Evolutionary conservation across 2,888 invertebrate genomes (phyloP), one percentile per base, ranked within the genome.

Genomic region (Cotesia congregata): DNA sequence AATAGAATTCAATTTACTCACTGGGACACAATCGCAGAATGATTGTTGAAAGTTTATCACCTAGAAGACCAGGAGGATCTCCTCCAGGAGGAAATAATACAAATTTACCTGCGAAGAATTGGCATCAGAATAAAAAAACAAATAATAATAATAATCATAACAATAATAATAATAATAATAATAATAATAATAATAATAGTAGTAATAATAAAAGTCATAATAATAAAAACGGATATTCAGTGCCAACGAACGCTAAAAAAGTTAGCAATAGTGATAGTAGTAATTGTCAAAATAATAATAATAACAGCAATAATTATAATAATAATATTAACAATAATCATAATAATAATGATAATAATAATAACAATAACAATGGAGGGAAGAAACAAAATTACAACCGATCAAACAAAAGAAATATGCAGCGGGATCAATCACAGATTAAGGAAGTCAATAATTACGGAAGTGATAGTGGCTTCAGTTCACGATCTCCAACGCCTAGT

Each of bases 401-500:
- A 30, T 15, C 71, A 2, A 77, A 77, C 20, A 82, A 79, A 71
- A 76, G 81, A 12, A 79, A 75, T 38, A 50, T 40, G 9, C 80
- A 82, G 3, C 80, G 81, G 62, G 77, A 82, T 41, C 84, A 82
- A 12, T 85, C 83, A 40, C 86, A 88, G 67, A 81, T 83, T 62
- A 83, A 83, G 68, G 73, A 72, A 41, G 41, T 50, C 5, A 72
- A 64, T 50, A 64, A 69, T 59, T 86, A 86, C 76, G 83, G 78
- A 78, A 87, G 86, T 78, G 88, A 89, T 75, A 88, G 87, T 78
- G 87, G 89, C n/a, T 84, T 88, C 74, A 87, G 86, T 81, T 88
- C 89, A 38, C 86, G 89, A 62, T 88, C 89, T n/a, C 86, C 88
- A 17, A 89, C 88, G 30, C 88, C 89, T 1, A 88, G 84, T 76